Evolutionary conservation across 2,797 vertebrate species (phyloP).

Genomic region (Clarias pachynema): DNA sequence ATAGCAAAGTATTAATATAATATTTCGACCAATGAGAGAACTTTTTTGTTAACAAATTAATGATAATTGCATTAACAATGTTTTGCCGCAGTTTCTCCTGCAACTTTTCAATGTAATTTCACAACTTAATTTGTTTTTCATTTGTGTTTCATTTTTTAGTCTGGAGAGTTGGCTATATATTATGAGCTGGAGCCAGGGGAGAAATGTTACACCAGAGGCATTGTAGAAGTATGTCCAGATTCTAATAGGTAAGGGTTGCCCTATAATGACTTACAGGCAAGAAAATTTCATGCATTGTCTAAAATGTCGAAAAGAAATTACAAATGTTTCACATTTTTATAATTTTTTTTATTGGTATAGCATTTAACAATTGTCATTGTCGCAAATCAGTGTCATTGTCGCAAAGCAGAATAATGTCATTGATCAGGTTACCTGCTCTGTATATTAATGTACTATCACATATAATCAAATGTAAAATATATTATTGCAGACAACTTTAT

Average conservation of each 20-base stretch:
- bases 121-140: background rate
- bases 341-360: no score
- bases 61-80: background rate
- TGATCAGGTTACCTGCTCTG: background rate
- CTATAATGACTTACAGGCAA: background rate
- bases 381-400: background rate
- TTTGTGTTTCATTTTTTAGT: slow-evolving; percentile 60
- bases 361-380: no score
- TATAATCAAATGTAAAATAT: background rate
- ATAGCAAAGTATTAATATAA: background rate
- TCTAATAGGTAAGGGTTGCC: slow-evolving; percentile 72
- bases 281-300: background rate
- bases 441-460: background rate
- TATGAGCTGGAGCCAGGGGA: slow-evolving; percentile 82
- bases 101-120: background rate
- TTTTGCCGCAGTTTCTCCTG: background rate
- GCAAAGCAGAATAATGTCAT: background rate
- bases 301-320: background rate
- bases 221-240: slow-evolving; percentile 80
- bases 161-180: slow-evolving; percentile 82
- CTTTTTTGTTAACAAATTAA: background rate
- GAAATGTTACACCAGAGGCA: slow-evolving; percentile 77
- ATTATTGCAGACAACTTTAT: background rate
- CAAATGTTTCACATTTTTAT: background rate
- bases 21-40: background rate